Evolutionary conservation across 1,140 invertebrate species (phyloP).

Genomic region (Megathymus violae): DNA sequence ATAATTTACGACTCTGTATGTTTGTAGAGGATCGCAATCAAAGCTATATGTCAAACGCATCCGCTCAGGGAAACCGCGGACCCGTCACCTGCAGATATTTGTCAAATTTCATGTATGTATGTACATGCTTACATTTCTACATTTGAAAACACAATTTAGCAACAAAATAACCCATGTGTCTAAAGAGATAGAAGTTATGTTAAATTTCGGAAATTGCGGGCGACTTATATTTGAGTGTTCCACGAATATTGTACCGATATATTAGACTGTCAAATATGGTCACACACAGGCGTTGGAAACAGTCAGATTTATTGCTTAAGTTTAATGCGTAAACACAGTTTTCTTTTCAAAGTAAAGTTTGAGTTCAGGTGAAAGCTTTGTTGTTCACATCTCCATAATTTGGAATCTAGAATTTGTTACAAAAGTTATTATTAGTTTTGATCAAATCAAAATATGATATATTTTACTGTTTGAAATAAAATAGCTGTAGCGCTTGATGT

Average conservation of each 20-base stretch:
- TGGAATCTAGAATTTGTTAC: slow-evolving; percentile 17
- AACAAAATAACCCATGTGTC: slow-evolving; percentile 42
- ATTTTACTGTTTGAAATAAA: slow-evolving; percentile 1
- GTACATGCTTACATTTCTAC: slow-evolving; percentile 48
- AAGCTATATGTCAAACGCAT: slow-evolving; percentile 79
- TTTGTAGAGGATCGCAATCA: slow-evolving; percentile 68
- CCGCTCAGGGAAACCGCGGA: slow-evolving; percentile 66
- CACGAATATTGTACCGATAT: slow-evolving; percentile 66
- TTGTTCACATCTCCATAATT: too few relatives aligned
- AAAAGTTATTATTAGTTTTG: slow-evolving; percentile 1
- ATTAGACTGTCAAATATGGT: slow-evolving; percentile 69
- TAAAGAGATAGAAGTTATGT: slow-evolving; percentile 19
- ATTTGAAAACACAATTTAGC: slow-evolving; percentile 1
- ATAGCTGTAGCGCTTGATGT: too few relatives aligned
- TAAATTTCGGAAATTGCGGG: not conserved
- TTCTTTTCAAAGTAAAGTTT: slow-evolving; percentile 22
- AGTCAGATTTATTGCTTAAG: slow-evolving; percentile 69
- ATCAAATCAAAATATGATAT: slow-evolving; percentile 5
- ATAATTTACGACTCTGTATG: slow-evolving; percentile 71
- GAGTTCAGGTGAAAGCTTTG: slow-evolving; percentile 14
- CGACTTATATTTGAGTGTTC: slow-evolving; percentile 42
- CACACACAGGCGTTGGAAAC: slow-evolving; percentile 53
- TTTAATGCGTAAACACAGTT: slow-evolving; percentile 61
- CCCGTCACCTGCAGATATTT: slow-evolving; percentile 80
- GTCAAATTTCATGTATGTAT: slow-evolving; percentile 71